Conservation (phyloP, 2,113 vertebrate genomes). For the Hyperoodon ampullatus region DNA sequence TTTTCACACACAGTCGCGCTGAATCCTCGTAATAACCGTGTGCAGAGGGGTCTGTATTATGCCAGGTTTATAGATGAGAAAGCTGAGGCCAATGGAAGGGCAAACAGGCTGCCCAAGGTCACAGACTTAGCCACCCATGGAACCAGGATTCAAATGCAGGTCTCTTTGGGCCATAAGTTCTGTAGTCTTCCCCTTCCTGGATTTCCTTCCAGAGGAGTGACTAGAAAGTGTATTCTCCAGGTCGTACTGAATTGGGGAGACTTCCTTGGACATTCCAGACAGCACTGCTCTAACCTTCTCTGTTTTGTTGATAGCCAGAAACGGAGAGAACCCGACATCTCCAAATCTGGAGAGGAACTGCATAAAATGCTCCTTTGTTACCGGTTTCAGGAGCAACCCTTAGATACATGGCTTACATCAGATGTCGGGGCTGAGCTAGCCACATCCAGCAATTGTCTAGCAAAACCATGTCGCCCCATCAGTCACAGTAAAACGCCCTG, state of each 20-base stretch:
- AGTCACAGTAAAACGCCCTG: not conserved
- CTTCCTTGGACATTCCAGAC: not conserved
- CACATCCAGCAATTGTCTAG: conserved; percentile 56
- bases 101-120: not conserved
- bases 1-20: not conserved
- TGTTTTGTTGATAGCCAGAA: not conserved
- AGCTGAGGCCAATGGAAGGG: not conserved
- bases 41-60: rapidly evolving
- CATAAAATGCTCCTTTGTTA: conserved; percentile 28
- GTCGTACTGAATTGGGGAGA: not conserved
- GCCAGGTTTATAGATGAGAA: not conserved
- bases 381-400: not conserved
- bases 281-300: not conserved
- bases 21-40: not conserved
- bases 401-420: conserved; percentile 20
- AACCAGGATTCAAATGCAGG: not conserved
- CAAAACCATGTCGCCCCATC: not conserved
- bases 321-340: not conserved
- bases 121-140: not conserved
- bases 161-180: not conserved
- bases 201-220: not conserved
- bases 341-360: not conserved
- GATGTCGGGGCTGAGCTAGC: not conserved
- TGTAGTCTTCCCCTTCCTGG: not conserved
- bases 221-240: not conserved